Evolutionary conservation across 2,888 invertebrate species (phyloP).

Genomic region (Quadriops clusia): DNA sequence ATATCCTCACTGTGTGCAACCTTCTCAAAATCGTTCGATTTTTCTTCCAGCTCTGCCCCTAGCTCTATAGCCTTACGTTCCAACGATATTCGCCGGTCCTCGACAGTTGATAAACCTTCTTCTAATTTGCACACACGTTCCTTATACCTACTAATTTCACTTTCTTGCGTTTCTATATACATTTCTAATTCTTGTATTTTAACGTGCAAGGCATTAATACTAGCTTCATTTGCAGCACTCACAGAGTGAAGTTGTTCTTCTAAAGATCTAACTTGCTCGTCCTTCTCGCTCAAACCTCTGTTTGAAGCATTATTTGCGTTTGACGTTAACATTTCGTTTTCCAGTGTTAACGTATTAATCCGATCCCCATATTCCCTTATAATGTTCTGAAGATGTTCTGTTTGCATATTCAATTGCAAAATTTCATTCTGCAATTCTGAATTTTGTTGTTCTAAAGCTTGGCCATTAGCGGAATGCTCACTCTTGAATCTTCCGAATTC

Average conservation of each 20-base stretch:
- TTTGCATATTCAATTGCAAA: slow-evolving; percentile 11
- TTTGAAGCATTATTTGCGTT: slow-evolving; percentile 15
- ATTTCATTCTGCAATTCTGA: slow-evolving; percentile 13
- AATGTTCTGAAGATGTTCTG: slow-evolving; percentile 17
- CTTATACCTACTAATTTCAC: slow-evolving; percentile 51
- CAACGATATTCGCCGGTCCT: slow-evolving; percentile 46
- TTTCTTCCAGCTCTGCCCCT: slow-evolving; percentile 46
- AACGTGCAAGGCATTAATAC: slow-evolving; percentile 43
- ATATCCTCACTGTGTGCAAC: slow-evolving; percentile 51
- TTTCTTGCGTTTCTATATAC: slow-evolving; percentile 60
- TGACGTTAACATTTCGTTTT: slow-evolving; percentile 18
- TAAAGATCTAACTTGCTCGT: slow-evolving; percentile 29
- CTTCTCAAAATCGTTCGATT: slow-evolving; percentile 46
- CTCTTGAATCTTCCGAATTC: slow-evolving; percentile 39
- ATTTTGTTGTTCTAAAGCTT: slow-evolving; percentile 23
- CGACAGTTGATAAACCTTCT: slow-evolving; percentile 50
- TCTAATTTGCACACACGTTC: slow-evolving; percentile 53
- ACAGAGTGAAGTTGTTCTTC: slow-evolving; percentile 31
- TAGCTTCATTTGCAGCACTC: slow-evolving; percentile 32
- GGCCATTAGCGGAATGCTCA: slow-evolving; percentile 16
- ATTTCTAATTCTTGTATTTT: slow-evolving; percentile 65
- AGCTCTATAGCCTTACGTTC: slow-evolving; percentile 51
- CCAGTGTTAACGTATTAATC: slow-evolving; percentile 13
- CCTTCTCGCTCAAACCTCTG: slow-evolving; percentile 16
- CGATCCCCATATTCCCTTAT: slow-evolving; percentile 17